Conservation (phyloP, 2,113 vertebrate species). For the Sitta europaea region DNA sequence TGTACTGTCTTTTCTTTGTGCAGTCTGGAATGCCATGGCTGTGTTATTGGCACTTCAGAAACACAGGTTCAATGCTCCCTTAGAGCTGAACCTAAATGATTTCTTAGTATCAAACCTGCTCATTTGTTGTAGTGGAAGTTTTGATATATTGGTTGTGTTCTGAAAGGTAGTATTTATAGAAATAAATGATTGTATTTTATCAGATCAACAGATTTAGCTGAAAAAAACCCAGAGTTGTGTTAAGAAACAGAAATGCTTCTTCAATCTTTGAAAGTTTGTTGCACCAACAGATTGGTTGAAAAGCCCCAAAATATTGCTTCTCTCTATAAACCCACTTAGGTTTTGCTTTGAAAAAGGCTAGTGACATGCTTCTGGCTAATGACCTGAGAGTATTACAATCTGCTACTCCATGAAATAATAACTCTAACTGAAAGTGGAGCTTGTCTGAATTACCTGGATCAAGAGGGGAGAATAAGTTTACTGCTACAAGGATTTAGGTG, state of each 20-base stretch:
- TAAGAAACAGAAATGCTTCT: neutral
- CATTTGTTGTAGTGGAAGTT: neutral
- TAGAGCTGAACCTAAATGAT: neutral
- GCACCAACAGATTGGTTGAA: neutral
- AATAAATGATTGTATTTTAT: neutral
- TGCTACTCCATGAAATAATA: neutral
- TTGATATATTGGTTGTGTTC: neutral
- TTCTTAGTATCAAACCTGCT: neutral
- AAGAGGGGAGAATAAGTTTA: neutral
- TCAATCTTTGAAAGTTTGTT: neutral
- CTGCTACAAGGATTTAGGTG: neutral
- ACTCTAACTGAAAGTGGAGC: neutral
- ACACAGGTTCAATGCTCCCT: neutral
- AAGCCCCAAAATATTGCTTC: neutral
- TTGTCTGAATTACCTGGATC: neutral
- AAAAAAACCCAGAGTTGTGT: fast-evolving
- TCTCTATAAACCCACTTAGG: neutral
- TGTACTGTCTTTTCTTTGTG: neutral
- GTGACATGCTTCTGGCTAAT: neutral
- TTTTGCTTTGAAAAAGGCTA: neutral
- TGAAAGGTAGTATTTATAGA: neutral
- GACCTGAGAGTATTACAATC: neutral
- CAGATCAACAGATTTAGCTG: neutral
- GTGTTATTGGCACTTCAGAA: neutral
- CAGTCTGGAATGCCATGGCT: neutral